Evolutionary conservation across 2,888 invertebrate genomes (phyloP), one percentile per base, ranked within the genome.

Genomic region (Hermaeophaga mercurialis): DNA sequence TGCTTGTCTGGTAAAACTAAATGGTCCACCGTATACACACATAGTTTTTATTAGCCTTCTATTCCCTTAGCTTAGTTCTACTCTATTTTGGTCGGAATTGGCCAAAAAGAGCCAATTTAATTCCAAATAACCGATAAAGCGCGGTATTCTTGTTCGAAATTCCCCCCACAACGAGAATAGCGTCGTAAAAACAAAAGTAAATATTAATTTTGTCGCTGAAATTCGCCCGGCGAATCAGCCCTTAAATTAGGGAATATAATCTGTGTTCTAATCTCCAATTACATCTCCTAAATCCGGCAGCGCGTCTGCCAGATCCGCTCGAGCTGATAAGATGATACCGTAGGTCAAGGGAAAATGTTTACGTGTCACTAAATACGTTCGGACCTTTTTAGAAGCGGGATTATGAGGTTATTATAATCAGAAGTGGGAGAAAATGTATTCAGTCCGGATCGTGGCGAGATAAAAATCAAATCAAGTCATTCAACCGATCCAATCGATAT

Each of bases 251-350:
- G 64, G 67, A 66, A 66, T 69, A 70, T 70, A 70, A 70, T 70
- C 68, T 65, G 62, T 61, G 59, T 58, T 66, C 64, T 69, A 69
- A 70, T 68, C 70, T 68, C 68, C 70, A 69, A 70, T 70, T 70
- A 70, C 70, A 68, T 64, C 66, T 63, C 65, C 63, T 62, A 69
- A 70, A 70, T 68, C 69, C 70, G 59, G 54, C 50, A 28, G 44
- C 47, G 53, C 28, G 55, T 22, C 43, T 44, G 48, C 31, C 17
- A 17, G 54, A 36, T 33, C 33, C 43, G 39, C 19, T 54, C 58
- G 61, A 61, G 61, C 22, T 18, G 48, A 48, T 48, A 48, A 48
- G 39, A 48, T 26, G 48, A 60, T 61, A 47, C 55, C 58, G 60
- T 59, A 64, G 57, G 56, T 59, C 57, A 57, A 54, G 54, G 48